Base-by-base conservation (phyloP, 2,888 invertebrate species). In the Subacronicta megacephala region DNA sequence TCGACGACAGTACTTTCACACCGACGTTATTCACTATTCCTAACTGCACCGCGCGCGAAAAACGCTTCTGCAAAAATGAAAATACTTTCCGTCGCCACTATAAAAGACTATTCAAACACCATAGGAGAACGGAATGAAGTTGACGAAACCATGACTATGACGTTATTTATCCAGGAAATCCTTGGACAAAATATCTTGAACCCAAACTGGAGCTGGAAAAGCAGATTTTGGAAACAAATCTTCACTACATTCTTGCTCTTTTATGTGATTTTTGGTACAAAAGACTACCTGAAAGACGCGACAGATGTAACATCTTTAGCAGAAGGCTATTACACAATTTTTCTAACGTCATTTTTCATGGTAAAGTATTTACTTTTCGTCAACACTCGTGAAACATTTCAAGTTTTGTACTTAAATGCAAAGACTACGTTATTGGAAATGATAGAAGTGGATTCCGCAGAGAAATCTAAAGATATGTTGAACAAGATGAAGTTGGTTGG, bases 171-270 rank as follows among this genome's bases (percentile, higher is more conserved):
- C 5, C 89, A 89, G 49, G 73, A 78, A 40, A 54, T 87, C 12
- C 80, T 85, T 12, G 90, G 89, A 0, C 85, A 86, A 35, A 89
- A 90, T 62, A 75, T 90, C 23, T 70, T 91, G 5, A 78, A 90
- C 44, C 85, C 89, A 1, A 70, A 79, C 26, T 92, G 92, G 92
- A 78, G 77, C 13, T 87, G 83, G 82, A 82, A 60, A 57, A 81
- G 65, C 35, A 81, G 73, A 60, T 70, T 53, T 15, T 20, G 72
- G 0, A 75, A 84, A 52, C 83, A 87, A 46, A 20, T 86, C 10
- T 51, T 82, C 1, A 74, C 64, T 41, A 31, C 77, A 0, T 13
- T 60, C n/a, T 61, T 90, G 3, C 53, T 81, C 0, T 59, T 80
- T 35, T 92, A 92, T 49, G 83, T 88, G 0, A 60, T 82, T 37